Conservation (phyloP, 2,113 vertebrate species). For the Sialia sialis region DNA sequence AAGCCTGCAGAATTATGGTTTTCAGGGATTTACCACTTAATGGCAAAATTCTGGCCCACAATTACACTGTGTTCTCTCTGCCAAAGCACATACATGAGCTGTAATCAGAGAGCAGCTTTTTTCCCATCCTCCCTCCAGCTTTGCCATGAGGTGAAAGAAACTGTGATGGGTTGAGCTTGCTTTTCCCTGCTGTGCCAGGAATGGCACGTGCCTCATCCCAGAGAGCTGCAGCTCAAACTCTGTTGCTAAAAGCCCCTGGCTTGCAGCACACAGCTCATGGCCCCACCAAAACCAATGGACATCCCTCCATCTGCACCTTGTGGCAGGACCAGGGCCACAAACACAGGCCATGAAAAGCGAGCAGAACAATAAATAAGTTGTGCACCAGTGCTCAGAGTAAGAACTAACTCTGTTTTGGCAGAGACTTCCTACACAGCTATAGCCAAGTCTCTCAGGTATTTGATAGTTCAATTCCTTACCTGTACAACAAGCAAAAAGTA, state of each 20-base stretch:
- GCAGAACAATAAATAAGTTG: background rate
- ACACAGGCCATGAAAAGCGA: background rate
- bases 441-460: background rate
- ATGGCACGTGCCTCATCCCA: background rate
- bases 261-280: background rate
- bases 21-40: constrained; percentile 40
- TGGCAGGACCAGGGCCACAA: background rate
- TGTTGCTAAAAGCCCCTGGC: background rate
- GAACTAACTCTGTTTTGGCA: background rate
- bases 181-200: background rate
- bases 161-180: background rate
- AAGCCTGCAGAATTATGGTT: constrained; percentile 8
- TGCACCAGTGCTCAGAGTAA: background rate
- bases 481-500: background rate
- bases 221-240: background rate
- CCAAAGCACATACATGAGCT: constrained; percentile 36
- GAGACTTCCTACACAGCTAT: background rate
- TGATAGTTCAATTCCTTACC: background rate
- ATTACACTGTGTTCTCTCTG: background rate
- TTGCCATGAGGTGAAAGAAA: constrained; percentile 31
- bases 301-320: too few relatives aligned
- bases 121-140: constrained; percentile 26
- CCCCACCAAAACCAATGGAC: background rate
- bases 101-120: background rate
- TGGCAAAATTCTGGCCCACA: constrained; percentile 45